Conservation (phyloP, 1,140 invertebrate genomes). For the Drosophila carrolli region DNA sequence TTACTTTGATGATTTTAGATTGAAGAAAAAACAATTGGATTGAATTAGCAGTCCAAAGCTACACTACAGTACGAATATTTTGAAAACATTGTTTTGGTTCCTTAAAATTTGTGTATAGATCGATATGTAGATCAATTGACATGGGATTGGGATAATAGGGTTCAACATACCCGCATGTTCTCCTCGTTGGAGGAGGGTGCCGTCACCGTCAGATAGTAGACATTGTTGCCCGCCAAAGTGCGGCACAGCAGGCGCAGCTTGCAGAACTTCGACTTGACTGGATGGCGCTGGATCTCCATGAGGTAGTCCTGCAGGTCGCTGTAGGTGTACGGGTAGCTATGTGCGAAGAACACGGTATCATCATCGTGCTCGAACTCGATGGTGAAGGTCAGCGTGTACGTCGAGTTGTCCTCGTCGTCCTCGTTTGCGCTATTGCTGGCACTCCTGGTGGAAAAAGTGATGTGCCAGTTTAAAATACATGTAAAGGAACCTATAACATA, state of each 20-base stretch:
- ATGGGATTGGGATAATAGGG: neutral
- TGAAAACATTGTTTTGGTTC: too few species aligned
- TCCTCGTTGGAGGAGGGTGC: constrained; percentile 88
- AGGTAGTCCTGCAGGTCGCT: constrained; percentile 92
- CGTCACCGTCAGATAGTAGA: constrained; percentile 96
- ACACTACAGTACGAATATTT: too few species aligned
- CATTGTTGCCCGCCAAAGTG: constrained; percentile 95
- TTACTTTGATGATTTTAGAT: too few species aligned
- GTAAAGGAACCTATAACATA: too few species aligned
- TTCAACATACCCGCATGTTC: constrained; percentile 61
- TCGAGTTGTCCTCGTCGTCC: constrained; percentile 85
- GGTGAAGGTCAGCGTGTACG: constrained; percentile 96
- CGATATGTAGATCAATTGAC: neutral
- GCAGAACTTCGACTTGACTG: constrained; percentile 91
- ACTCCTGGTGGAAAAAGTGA: constrained; percentile 27
- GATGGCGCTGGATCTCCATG: constrained; percentile 89
- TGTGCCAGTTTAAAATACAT: neutral
- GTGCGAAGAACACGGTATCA: constrained; percentile 97
- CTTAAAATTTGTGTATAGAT: too few species aligned
- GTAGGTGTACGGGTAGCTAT: constrained; percentile 99
- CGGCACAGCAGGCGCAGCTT: constrained; percentile 93
- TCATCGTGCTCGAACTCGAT: constrained; percentile 95
- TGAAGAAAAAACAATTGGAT: too few species aligned
- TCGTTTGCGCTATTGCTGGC: constrained; percentile 68
- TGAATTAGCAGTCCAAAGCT: too few species aligned